Conservation (phyloP, 2,888 invertebrate species). For the Rhagophthalmus giganteus region DNA sequence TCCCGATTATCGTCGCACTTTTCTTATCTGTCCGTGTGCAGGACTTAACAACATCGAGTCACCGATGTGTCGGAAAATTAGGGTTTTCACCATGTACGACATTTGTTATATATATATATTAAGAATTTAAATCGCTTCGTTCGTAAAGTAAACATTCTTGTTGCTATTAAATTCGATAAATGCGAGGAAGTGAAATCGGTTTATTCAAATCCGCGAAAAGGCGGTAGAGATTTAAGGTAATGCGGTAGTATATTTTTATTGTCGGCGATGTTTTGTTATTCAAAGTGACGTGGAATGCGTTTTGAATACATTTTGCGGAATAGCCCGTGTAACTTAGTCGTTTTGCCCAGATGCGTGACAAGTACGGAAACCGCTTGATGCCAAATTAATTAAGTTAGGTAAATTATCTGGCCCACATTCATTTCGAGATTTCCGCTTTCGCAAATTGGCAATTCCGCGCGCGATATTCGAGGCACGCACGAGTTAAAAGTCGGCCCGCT, state of each 20-base stretch:
- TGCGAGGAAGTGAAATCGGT: slow-evolving; percentile 3
- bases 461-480: slow-evolving; percentile 34
- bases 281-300: slow-evolving; percentile 33
- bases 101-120: not conserved
- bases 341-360: not conserved
- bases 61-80: slow-evolving; percentile 46
- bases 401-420: slow-evolving; percentile 17
- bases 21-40: slow-evolving; percentile 51
- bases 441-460: slow-evolving; percentile 18
- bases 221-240: slow-evolving; percentile 26
- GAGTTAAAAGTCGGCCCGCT: slow-evolving; percentile 39
- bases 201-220: slow-evolving; percentile 22
- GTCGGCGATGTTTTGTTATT: slow-evolving; percentile 37
- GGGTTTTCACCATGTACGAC: not conserved
- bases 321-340: slow-evolving; percentile 2
- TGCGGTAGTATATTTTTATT: slow-evolving; percentile 39
- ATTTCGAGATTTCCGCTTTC: slow-evolving; percentile 12
- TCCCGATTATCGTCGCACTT: slow-evolving; percentile 34
- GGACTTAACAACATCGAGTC: slow-evolving; percentile 50
- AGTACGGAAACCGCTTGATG: slow-evolving; percentile 13
- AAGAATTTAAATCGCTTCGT: not conserved
- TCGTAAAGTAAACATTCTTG: not conserved
- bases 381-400: slow-evolving; percentile 19
- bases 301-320: slow-evolving; percentile 37
- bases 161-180: not conserved